phyloP scores from a whole-genome alignment of 2,888 invertebrate species.

The Syrphus vitripennis region DNA sequence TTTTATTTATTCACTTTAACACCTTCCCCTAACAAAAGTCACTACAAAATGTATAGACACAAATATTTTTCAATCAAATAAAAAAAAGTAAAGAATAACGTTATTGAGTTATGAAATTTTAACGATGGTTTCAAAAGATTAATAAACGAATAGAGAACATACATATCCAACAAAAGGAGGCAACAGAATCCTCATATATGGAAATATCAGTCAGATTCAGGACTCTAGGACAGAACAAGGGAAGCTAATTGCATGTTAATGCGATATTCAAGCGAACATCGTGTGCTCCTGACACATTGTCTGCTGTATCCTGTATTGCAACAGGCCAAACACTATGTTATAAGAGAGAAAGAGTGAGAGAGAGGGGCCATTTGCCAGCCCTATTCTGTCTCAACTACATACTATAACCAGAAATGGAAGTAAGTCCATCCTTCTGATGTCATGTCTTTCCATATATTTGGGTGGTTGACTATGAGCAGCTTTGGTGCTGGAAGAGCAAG shows the following conservation, averaged over 20 bases:
- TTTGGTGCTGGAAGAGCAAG: background rate
- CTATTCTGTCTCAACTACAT: constrained; percentile 16
- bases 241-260: constrained; percentile 73
- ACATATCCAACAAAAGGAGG: constrained; percentile 3
- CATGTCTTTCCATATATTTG: constrained; percentile 38
- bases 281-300: constrained; percentile 69
- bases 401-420: constrained; percentile 50
- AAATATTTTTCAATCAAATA: constrained; percentile 14
- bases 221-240: constrained; percentile 61
- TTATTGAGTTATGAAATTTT: constrained; percentile 61
- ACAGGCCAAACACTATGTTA: background rate
- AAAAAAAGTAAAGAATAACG: constrained; percentile 29
- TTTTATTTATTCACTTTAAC: background rate
- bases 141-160: constrained; percentile 46
- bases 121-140: constrained; percentile 51
- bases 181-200: background rate
- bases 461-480: background rate
- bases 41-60: background rate
- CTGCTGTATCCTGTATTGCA: constrained; percentile 25
- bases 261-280: constrained; percentile 71
- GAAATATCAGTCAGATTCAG: constrained; percentile 38
- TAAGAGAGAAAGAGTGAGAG: background rate
- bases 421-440: constrained; percentile 56
- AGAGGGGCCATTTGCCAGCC: constrained; percentile 8
- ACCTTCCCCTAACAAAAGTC: background rate